Base-by-base conservation (phyloP, 64 coral and sea anemone species). In the Montipora cactus region DNA sequence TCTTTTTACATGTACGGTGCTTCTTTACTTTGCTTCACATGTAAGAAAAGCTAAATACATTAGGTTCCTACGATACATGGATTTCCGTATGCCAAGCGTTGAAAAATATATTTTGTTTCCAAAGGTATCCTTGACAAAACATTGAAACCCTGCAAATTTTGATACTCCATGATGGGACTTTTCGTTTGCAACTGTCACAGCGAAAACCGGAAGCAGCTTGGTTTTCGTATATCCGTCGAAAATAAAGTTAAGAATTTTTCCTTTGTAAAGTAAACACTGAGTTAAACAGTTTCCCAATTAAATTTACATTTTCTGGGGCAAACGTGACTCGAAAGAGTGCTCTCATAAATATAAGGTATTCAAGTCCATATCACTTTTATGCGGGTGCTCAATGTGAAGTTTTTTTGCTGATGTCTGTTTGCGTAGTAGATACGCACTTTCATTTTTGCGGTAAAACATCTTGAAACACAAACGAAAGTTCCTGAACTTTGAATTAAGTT, bases 401-500 rank as follows among this genome's bases (percentile, higher is more conserved):
- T 3, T 46, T 76, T 78, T 78, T 19, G 13, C 46, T 19, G 76
- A 78, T 78, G 76, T 78, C 53, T 6, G 53, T 57, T 78, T 37
- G 4, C 4, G 16, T n/a, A 78, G 15, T 49, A 20, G 48, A 12
- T 71, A 47, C 45, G 62, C 7, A 51, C 14, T 21, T 71, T 23
- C 53, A 9, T 86, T 86, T 64, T 71, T 50, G 66, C 16, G 64
- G 81, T 74, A 74, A 74, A 74, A 37, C n/a, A 20, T 74, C 28
- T 74, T 74, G n/a, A 74, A 74, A 22, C 8, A 14, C 61, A 64
- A 15, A 71, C 5, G 68, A 71, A 71, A 4, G 68, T 71, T 71
- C 68, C 21, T 19, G 68, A 9, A 67, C 12, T 67, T 18, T 67
- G 15, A 67, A 67, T 9, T 14, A 14, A 14, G 10, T 55, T 10